These are phyloP conservation scores for Centroberyx gerrardi DNA, from an alignment of 2,797 vertebrate species.

Conservation along the genomic window DNA sequence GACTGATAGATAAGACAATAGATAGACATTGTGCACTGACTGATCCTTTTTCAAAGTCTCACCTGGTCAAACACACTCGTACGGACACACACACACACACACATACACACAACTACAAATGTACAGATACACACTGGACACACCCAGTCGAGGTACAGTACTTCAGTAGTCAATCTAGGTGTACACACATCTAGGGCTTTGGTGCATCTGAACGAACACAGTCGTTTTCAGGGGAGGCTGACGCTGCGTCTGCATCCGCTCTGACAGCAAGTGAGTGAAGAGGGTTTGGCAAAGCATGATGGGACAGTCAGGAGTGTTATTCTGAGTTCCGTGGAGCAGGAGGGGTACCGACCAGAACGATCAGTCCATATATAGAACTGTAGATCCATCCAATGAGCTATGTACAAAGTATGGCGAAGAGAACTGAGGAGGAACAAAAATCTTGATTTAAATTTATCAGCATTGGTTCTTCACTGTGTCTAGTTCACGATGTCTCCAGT, in stretches of 20 bases:
- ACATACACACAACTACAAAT: conserved; percentile 39
- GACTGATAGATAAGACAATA: conserved; percentile 55
- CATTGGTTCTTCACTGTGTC: conserved; percentile 62
- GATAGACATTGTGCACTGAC: conserved; percentile 58
- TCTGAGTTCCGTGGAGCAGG: conserved; percentile 31
- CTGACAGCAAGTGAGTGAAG: background rate
- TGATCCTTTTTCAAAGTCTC: conserved; percentile 50
- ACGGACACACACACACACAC: conserved; percentile 13
- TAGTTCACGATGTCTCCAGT: conserved; percentile 64
- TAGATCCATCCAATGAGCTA: conserved; percentile 79
- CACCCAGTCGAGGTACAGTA: conserved; percentile 64
- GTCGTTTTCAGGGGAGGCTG: background rate
- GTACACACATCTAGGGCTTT: conserved; percentile 69
- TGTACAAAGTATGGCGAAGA: conserved; percentile 80
- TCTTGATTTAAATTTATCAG: conserved; percentile 67
- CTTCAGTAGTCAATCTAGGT: conserved; percentile 33
- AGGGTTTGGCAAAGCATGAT: conserved; percentile 57
- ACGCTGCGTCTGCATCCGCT: background rate
- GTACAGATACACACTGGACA: conserved; percentile 38
- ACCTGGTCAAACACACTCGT: conserved; percentile 28
- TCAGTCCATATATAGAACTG: conserved; percentile 71
- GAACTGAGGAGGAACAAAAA: conserved; percentile 17
- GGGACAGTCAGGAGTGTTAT: conserved; percentile 68
- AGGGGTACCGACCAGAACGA: conserved; percentile 48
- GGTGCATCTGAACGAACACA: conserved; percentile 51